These are phyloP conservation scores for Leucopternis melanops DNA, from an alignment of 2,113 vertebrate genomes.

Conservation along the genomic window DNA sequence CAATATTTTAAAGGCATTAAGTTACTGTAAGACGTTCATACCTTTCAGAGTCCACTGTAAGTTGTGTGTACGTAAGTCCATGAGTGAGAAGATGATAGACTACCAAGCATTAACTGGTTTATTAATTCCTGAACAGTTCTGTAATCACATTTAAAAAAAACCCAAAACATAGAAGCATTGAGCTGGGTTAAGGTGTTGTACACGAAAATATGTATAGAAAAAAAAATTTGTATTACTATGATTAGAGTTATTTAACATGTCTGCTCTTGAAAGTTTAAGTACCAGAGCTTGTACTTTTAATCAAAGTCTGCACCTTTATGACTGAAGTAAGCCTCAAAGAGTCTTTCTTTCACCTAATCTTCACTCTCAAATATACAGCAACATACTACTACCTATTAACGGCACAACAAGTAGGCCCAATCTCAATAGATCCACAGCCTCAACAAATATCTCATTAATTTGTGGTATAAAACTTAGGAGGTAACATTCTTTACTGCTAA, in stretches of 20 bases:
- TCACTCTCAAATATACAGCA: background rate
- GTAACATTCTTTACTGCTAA: background rate
- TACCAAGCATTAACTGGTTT: background rate
- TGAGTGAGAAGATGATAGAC: background rate
- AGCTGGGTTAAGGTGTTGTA: background rate
- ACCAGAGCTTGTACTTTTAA: background rate
- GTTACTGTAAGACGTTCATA: background rate
- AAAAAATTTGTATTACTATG: background rate
- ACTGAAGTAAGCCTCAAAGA: background rate
- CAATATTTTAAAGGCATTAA: background rate
- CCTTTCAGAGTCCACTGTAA: background rate
- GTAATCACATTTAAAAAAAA: background rate
- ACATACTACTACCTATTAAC: background rate
- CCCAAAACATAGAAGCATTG: background rate
- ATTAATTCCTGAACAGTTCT: background rate
- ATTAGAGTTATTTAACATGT: background rate
- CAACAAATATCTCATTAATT: background rate
- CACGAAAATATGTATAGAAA: background rate
- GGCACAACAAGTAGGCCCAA: background rate
- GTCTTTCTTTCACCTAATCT: background rate
- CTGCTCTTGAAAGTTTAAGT: background rate
- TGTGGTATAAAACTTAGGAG: background rate
- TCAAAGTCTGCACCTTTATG: background rate
- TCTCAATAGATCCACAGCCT: background rate
- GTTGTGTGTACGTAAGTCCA: rapidly evolving